Evolutionary conservation across 2,888 invertebrate species (phyloP), one percentile per base, ranked within the genome.

Genomic region (Synanthedon tipuliformis): DNA sequence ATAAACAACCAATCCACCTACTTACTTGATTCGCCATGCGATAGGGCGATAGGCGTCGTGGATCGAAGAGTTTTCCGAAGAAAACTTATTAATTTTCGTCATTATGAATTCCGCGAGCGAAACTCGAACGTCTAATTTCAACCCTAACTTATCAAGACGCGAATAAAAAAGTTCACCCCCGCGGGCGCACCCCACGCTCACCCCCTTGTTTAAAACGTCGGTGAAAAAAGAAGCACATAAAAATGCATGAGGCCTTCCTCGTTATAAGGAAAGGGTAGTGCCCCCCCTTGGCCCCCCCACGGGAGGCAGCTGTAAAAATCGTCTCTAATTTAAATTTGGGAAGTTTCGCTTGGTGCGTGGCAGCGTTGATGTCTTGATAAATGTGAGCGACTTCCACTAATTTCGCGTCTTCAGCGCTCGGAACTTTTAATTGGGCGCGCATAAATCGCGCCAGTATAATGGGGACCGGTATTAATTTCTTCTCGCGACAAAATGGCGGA

Each of bases 241-340:
- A 88, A 88, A 88, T 88, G 88, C 88, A 88, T 88, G 88, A 88
- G 88, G 88, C 88, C 87, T 85, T 88, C 88, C 87, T 88, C 87
- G 88, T 88, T 87, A 88, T 86, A 87, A 88, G 88, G 86, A 88
- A 88, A 88, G 88, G 88, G 88, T 85, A 88, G 83, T 78, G 69
- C 64, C 72, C 77, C 81, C 83, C 78, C 68, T 62, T 23, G 5
- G 34, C 34, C 61, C 65, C 75, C 75, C 74, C 69, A 58, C 65
- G 78, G 84, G 85, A 81, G 86, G 86, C 81, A 81, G 87, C 85
- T 86, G 87, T 85, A 87, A 86, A 87, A 87, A 87, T 87, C 86
- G 87, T 87, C 86, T 87, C 84, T 87, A 87, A 87, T 87, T 87
- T 87, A 87, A 87, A 87, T 87, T 87, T 87, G 81, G 87, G 86